phyloP scores from a whole-genome alignment of 1,140 invertebrate species.

The Dendroctonus valens region DNA sequence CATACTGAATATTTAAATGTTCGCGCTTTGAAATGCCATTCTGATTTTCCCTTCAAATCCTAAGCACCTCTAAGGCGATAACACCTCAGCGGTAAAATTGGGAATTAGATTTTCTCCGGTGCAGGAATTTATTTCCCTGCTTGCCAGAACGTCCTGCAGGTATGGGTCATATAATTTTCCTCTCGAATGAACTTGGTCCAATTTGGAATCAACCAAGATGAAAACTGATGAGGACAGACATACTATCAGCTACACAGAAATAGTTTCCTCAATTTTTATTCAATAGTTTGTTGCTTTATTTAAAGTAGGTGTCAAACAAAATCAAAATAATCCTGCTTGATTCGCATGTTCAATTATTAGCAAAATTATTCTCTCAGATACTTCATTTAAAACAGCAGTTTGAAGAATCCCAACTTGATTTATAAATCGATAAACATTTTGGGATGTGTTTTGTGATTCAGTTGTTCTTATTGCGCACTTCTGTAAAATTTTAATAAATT shows the following conservation, averaged over 20 bases:
- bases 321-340: too few relatives aligned
- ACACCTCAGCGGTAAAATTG: constrained; percentile 13
- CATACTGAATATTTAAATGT: too few relatives aligned
- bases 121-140: constrained; percentile 10
- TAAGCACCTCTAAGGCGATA: constrained; percentile 1
- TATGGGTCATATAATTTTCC: constrained; percentile 31
- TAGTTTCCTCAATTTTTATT: background rate
- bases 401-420: too few relatives aligned
- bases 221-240: constrained; percentile 22
- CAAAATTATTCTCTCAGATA: too few relatives aligned
- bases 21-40: background rate
- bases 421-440: too few relatives aligned
- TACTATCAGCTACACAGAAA: constrained; percentile 17
- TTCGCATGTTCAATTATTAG: too few relatives aligned
- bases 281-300: background rate
- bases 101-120: constrained; percentile 14
- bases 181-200: constrained; percentile 26
- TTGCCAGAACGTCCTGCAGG: constrained; percentile 22
- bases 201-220: constrained; percentile 26
- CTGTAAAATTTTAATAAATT: too few relatives aligned
- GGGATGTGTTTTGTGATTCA: too few relatives aligned
- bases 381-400: too few relatives aligned
- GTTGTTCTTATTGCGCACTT: too few relatives aligned
- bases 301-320: too few relatives aligned
- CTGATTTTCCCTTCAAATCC: background rate